Percentiles rank a stretch among this genome's conserved stretches.
These are phyloP conservation scores for Calliopum simillimum DNA, from an alignment of 2,888 invertebrate species.

Conservation along the genomic window DNA sequence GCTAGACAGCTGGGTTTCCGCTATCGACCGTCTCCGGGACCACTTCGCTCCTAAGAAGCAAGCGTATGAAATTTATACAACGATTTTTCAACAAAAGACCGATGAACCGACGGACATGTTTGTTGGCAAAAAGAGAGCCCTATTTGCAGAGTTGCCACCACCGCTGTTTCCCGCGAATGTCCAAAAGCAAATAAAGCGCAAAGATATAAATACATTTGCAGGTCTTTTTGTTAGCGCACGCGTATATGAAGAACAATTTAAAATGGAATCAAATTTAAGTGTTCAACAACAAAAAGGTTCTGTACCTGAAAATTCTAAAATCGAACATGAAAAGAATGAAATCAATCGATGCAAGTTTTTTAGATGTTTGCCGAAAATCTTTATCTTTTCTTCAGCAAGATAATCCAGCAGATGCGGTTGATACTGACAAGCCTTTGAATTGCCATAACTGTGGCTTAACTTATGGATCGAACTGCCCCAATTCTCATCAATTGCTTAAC, in stretches of 20 bases:
- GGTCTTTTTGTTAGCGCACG: neutral
- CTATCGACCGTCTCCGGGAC: neutral
- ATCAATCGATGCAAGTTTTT: no score
- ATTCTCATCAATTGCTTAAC: no score
- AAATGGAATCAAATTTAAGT: neutral
- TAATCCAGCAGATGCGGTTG: no score
- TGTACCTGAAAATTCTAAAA: neutral
- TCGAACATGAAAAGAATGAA: neutral
- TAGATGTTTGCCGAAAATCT: no score
- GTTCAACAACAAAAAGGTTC: neutral
- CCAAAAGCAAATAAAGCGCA: neutral
- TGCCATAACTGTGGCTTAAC: no score
- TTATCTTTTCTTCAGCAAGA: no score
- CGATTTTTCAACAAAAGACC: neutral
- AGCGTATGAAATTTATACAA: constrained; percentile 1
- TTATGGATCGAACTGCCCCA: no score
- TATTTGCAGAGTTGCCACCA: neutral
- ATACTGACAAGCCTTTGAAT: no score
- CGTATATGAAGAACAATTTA: neutral
- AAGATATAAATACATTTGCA: neutral
- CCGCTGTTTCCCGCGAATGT: neutral
- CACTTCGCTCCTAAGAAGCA: neutral
- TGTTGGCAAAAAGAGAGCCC: neutral
- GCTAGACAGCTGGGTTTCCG: no score
- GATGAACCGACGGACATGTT: constrained; percentile 3